These are phyloP conservation scores for Herminia tarsipennalis DNA, from an alignment of 2,888 invertebrate species.

Conservation along the genomic window DNA sequence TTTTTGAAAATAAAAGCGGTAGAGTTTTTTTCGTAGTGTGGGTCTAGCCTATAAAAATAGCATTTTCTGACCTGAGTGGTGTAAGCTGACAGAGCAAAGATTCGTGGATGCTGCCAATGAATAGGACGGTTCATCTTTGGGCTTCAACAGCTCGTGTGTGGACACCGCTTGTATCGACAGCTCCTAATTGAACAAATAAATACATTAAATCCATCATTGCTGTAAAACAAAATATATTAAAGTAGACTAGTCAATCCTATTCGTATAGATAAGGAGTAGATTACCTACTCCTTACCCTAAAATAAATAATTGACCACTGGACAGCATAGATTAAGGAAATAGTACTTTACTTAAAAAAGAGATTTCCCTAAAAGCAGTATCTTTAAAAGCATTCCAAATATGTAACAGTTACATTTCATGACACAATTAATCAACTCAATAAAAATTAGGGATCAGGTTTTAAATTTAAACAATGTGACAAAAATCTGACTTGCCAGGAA, in stretches of 20 bases:
- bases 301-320: no score
- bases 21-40: no score
- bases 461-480: slow-evolving; percentile 1
- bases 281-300: no score
- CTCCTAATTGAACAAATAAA: slow-evolving; percentile 60
- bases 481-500: slow-evolving; percentile 3
- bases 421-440: not conserved
- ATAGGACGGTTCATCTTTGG: slow-evolving; percentile 76
- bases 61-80: slow-evolving; percentile 69
- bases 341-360: no score
- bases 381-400: not conserved
- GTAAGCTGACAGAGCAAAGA: slow-evolving; percentile 67
- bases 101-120: slow-evolving; percentile 64
- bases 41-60: no score
- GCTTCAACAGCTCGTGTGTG: slow-evolving; percentile 75
- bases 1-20: no score
- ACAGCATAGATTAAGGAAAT: no score
- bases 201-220: not conserved
- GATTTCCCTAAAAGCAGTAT: no score
- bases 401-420: not conserved
- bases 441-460: not conserved
- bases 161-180: slow-evolving; percentile 78
- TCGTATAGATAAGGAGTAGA: no score
- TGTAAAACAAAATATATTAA: no score
- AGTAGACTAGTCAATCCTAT: no score